Evolutionary conservation across 2,797 vertebrate species (phyloP).

Genomic region (Euthynnus affinis): DNA sequence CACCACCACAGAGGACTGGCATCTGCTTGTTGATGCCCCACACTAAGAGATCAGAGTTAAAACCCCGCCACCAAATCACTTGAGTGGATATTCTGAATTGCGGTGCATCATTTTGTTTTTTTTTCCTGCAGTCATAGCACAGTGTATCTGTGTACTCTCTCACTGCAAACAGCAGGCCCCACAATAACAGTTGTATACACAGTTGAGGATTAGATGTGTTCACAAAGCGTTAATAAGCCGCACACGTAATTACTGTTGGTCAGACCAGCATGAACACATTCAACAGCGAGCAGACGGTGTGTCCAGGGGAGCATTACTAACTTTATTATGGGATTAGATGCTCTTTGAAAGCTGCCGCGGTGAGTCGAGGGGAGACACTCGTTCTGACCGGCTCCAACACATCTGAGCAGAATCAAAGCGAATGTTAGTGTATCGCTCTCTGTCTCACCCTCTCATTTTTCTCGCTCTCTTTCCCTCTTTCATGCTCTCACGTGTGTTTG

Average conservation of each 20-base stretch:
- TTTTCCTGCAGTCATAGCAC: constrained; percentile 35
- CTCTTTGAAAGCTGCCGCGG: constrained; percentile 78
- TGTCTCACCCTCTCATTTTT: constrained; percentile 63
- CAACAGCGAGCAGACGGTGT: constrained; percentile 73
- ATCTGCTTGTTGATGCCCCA: constrained; percentile 23
- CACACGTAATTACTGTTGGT: constrained; percentile 83
- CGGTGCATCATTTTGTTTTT: constrained; percentile 27
- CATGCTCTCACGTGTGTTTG: constrained; percentile 60
- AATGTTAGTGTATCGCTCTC: constrained; percentile 70
- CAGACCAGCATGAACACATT: constrained; percentile 81
- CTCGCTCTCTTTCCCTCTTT: constrained; percentile 68
- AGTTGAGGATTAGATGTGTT: constrained; percentile 77
- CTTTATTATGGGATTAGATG: constrained; percentile 84
- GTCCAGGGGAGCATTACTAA: constrained; percentile 85
- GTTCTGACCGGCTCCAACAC: constrained; percentile 67
- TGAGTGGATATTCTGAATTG: constrained; percentile 40
- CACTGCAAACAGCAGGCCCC: constrained; percentile 68
- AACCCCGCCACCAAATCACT: constrained; percentile 17
- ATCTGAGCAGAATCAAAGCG: constrained; percentile 74
- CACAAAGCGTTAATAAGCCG: constrained; percentile 81
- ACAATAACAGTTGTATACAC: constrained; percentile 71
- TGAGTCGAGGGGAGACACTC: constrained; percentile 67
- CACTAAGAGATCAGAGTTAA: constrained; percentile 41
- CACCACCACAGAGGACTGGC: constrained; percentile 18
- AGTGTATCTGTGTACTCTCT: constrained; percentile 58